Conservation (phyloP, 2,888 invertebrate species). For the Ptycholaimellus sp. region DNA sequence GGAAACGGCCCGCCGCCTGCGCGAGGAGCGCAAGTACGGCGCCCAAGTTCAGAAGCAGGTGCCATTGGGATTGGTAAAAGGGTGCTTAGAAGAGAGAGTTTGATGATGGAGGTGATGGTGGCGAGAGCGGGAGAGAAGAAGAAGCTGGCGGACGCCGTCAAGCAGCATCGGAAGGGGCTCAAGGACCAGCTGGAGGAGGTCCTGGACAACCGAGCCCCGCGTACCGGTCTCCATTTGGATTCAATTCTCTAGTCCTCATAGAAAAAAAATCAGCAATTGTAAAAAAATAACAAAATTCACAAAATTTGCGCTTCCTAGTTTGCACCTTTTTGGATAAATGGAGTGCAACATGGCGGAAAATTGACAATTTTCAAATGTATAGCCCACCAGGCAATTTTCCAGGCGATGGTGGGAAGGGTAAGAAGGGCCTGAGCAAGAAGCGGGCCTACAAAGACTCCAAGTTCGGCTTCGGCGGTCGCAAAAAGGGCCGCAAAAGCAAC, state of each 20-base stretch:
- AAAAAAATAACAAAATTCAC: too few relatives aligned
- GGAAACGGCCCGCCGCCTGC: conserved; percentile 63
- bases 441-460: conserved; percentile 46
- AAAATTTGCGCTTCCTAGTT: too few relatives aligned
- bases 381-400: conserved; percentile 3
- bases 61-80: not conserved
- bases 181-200: conserved; percentile 22
- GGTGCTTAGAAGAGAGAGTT: not conserved
- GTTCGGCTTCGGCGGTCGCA: conserved; percentile 85
- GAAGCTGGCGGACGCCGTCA: conserved; percentile 67
- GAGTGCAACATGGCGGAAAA: too few relatives aligned
- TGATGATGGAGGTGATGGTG: conserved; percentile 26
- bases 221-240: too few relatives aligned
- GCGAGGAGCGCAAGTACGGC: conserved; percentile 71
- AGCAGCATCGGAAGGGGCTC: conserved; percentile 44
- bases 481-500: conserved; percentile 63
- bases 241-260: too few relatives aligned
- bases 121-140: conserved; percentile 69
- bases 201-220: conserved; percentile 20
- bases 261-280: too few relatives aligned
- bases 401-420: not conserved
- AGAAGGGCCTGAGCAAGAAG: conserved; percentile 12
- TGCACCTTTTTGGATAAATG: too few relatives aligned
- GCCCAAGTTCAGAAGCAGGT: conserved; percentile 39
- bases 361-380: too few relatives aligned